Evolutionary conservation across 1,140 invertebrate genomes (phyloP).

Genomic region (Lasaia peninsularis): DNA sequence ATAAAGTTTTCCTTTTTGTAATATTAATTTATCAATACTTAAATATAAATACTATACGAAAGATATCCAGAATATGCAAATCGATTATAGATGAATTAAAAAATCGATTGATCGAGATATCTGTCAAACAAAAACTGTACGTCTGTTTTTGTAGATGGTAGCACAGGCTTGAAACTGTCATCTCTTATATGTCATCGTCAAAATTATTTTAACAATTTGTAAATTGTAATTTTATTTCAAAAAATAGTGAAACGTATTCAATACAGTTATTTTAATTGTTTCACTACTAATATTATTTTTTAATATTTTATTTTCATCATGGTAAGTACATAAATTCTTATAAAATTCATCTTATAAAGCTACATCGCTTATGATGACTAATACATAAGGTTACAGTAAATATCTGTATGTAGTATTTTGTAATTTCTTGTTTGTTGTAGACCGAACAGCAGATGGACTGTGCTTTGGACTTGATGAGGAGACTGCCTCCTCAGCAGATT

Average conservation of each 20-base stretch:
- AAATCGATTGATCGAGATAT: too few relatives aligned
- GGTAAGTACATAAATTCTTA: slow-evolving; percentile 21
- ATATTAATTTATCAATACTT: too few relatives aligned
- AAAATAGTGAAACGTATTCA: slow-evolving; percentile 1
- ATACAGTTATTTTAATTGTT: slow-evolving; percentile 8
- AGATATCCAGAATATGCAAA: too few relatives aligned
- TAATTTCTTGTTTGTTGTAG: slow-evolving; percentile 75
- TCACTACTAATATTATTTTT: slow-evolving; percentile 15
- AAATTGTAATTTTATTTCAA: slow-evolving; percentile 8
- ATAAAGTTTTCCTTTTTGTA: too few relatives aligned
- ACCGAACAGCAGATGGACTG: slow-evolving; percentile 98
- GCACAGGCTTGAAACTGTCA: too few relatives aligned
- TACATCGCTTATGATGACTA: slow-evolving; percentile 69
- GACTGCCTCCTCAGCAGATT: slow-evolving; percentile 98
- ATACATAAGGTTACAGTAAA: slow-evolving; percentile 33
- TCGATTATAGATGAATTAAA: too few relatives aligned
- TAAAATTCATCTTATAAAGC: slow-evolving; percentile 12
- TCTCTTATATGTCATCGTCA: slow-evolving; percentile 13
- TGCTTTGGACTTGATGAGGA: slow-evolving; percentile 98
- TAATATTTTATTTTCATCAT: slow-evolving; percentile 26
- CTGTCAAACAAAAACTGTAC: too few relatives aligned
- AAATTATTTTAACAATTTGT: slow-evolving; percentile 9
- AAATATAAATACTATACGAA: too few relatives aligned
- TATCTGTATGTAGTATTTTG: neutral
- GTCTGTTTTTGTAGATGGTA: too few relatives aligned